Evolutionary conservation across 2,113 vertebrate genomes (phyloP).

Genomic region (Nerophis ophidion): DNA sequence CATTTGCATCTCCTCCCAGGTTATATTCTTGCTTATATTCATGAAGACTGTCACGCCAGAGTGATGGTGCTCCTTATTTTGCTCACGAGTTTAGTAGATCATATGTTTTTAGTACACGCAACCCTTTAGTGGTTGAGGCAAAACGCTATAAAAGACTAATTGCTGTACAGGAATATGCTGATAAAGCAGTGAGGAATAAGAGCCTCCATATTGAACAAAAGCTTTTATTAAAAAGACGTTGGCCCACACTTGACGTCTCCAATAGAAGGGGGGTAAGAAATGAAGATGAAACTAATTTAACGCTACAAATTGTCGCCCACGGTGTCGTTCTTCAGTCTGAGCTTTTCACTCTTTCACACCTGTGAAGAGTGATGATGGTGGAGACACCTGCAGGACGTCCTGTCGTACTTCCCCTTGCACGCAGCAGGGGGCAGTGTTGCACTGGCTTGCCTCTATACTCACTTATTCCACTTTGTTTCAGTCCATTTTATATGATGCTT

Average conservation of each 20-base stretch:
- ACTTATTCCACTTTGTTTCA: too few relatives aligned
- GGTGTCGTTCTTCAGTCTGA: slow-evolving; percentile 30
- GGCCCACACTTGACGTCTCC: slow-evolving; percentile 29
- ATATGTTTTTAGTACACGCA: too few relatives aligned
- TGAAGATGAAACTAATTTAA: slow-evolving; percentile 42
- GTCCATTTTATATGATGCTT: too few relatives aligned
- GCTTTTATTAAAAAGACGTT: slow-evolving; percentile 12
- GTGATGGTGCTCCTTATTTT: too few relatives aligned
- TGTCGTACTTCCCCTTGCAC: not conserved
- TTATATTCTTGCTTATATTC: too few relatives aligned
- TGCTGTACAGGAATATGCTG: too few relatives aligned
- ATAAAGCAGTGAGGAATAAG: too few relatives aligned
- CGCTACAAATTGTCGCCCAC: slow-evolving; percentile 15
- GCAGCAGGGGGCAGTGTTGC: slow-evolving; percentile 61
- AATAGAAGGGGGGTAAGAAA: slow-evolving; percentile 20
- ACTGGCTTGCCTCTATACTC: not conserved
- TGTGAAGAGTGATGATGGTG: not conserved
- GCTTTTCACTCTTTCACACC: not conserved
- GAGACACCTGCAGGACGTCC: not conserved
- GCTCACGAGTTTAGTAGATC: too few relatives aligned
- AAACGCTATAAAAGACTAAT: too few relatives aligned
- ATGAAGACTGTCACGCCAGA: too few relatives aligned
- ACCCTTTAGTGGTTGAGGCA: too few relatives aligned
- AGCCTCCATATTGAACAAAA: not conserved
- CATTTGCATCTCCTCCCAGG: too few relatives aligned